Conservation (phyloP, 1,140 invertebrate genomes). For the Eueides isabella region DNA sequence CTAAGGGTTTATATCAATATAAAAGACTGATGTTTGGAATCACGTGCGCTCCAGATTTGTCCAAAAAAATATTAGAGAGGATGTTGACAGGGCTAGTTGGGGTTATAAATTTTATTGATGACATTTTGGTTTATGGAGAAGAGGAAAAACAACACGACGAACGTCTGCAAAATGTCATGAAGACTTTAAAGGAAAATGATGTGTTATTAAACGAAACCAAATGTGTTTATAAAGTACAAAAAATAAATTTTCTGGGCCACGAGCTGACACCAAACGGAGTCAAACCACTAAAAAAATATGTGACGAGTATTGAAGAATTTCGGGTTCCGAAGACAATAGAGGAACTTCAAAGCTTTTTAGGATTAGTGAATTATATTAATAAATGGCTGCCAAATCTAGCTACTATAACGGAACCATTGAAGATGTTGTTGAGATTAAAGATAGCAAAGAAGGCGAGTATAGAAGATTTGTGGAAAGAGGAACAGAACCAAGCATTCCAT, state of each 20-base stretch:
- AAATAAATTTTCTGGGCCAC: slow-evolving; percentile 65
- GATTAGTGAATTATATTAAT: slow-evolving; percentile 67
- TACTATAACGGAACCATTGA: slow-evolving; percentile 26
- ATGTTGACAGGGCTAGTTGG: slow-evolving; percentile 40
- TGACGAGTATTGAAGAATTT: slow-evolving; percentile 52
- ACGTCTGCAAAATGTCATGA: slow-evolving; percentile 41
- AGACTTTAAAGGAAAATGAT: slow-evolving; percentile 46
- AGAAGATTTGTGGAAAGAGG: background rate
- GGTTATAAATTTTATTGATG: slow-evolving; percentile 43
- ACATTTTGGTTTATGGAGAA: slow-evolving; percentile 28
- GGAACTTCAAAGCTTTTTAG: slow-evolving; percentile 69
- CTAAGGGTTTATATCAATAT: slow-evolving; percentile 41
- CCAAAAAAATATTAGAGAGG: slow-evolving; percentile 45
- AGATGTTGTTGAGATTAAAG: slow-evolving; percentile 12
- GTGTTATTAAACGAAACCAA: slow-evolving; percentile 47
- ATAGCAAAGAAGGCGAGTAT: slow-evolving; percentile 14
- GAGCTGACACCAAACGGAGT: slow-evolving; percentile 52
- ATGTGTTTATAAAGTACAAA: slow-evolving; percentile 43
- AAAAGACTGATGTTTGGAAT: slow-evolving; percentile 49
- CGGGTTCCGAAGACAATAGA: slow-evolving; percentile 54
- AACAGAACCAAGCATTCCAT: background rate
- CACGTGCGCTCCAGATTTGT: slow-evolving; percentile 43
- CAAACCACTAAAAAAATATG: slow-evolving; percentile 51
- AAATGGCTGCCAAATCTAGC: slow-evolving; percentile 62
- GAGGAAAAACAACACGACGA: slow-evolving; percentile 48